Evolutionary conservation across 1,140 invertebrate genomes (phyloP), one percentile per base, ranked within the genome.

Genomic region (Oreohelix idahoensis): DNA sequence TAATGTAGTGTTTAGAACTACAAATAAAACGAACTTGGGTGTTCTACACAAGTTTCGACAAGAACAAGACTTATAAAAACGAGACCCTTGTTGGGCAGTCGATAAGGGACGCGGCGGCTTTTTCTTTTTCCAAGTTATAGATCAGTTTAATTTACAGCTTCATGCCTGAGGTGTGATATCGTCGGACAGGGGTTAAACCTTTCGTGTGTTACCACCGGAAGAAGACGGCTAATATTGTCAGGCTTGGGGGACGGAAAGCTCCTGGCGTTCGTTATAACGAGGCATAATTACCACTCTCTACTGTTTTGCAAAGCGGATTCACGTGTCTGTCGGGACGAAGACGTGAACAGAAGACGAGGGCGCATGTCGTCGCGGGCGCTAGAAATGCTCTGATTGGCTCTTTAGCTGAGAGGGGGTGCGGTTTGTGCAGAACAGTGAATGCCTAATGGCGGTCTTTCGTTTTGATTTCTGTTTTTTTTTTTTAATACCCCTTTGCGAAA

Each of bases 341-440:
- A 58, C 2, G 17, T 10, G 63, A 66, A 66, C n/a, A 10, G n/a
- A 32, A 66, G n/a, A 32, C 63, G n/a, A 66, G 63, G 29, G 63
- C 53, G 53, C 26, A 58, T 58, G 23, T n/a, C 53, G 53, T 4
- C 53, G 17, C 26, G 63, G 8, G 63, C n/a, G 63, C n/a, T 29
- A 32, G n/a, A 32, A 66, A 32, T 32, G n/a, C 63, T 29, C 63
- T 66, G n/a, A 66, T 66, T 66, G 63, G 63, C 63, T 66, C n/a
- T 66, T 66, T 29, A 66, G 23, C 32, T 15, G 29, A 66, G 29
- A 32, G 53, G 29, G 63, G 63, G 63, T 32, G 63, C 63, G 63
- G 63, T 66, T 66, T 66, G 29, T 17, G 63, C 63, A 10, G 29
- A 66, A n/a, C n/a, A 32, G 1, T 32, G 51, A 58, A 58, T 32